Percentiles rank a stretch among this genome's conserved stretches.
phyloP scores from a whole-genome alignment of 1,140 invertebrate genomes.

The Aphaenogaster rudis region DNA sequence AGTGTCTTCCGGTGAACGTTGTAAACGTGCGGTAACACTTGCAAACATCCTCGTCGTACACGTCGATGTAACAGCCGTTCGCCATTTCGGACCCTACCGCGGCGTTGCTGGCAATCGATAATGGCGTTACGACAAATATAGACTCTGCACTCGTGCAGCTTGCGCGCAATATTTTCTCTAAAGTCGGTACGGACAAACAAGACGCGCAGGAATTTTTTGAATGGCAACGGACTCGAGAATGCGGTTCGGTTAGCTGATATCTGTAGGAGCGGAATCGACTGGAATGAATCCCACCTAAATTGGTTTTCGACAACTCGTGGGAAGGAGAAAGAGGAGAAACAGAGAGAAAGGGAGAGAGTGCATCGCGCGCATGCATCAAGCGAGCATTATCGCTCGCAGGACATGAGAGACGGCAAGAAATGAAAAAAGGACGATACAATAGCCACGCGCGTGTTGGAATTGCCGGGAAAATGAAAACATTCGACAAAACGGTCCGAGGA shows the following conservation, averaged over 20 bases:
- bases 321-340: neutral
- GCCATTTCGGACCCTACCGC: constrained; percentile 28
- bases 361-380: constrained; percentile 5
- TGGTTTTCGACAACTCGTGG: constrained; percentile 56
- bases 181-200: constrained; percentile 11
- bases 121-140: constrained; percentile 49
- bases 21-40: constrained; percentile 4
- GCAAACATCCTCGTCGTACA: neutral
- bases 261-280: neutral
- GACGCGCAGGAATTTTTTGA: constrained; percentile 9
- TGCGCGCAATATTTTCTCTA: constrained; percentile 46
- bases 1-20: neutral
- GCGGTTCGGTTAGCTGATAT: neutral
- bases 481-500: neutral
- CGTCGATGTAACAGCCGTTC: neutral
- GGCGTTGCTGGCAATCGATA: constrained; percentile 37
- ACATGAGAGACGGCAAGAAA: neutral
- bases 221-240: neutral
- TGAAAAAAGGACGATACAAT: neutral
- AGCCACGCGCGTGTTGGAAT: neutral
- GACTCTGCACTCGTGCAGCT: constrained; percentile 21
- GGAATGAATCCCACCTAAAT: constrained; percentile 45
- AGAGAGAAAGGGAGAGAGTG: neutral
- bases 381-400: constrained; percentile 15
- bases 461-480: constrained; percentile 46